These are phyloP conservation scores for Parnassius apollo DNA, from an alignment of 2,888 invertebrate genomes.

Conservation along the genomic window DNA sequence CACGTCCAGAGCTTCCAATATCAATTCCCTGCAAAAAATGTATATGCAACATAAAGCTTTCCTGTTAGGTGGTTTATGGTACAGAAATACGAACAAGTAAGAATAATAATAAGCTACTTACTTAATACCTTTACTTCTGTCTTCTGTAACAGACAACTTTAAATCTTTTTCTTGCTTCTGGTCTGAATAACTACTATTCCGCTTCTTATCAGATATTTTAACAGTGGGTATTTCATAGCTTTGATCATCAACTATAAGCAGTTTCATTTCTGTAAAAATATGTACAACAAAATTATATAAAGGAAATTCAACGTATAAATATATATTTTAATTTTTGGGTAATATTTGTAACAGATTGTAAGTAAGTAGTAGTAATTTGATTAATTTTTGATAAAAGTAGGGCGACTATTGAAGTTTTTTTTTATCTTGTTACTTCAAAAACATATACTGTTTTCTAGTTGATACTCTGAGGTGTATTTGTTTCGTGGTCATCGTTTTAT, in stretches of 20 bases:
- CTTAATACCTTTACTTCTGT: constrained; percentile 17
- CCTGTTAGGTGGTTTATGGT: too few species aligned
- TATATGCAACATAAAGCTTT: neutral
- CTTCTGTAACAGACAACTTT: constrained; percentile 2
- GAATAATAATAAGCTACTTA: neutral
- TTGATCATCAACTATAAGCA: constrained; percentile 37
- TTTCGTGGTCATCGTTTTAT: too few species aligned
- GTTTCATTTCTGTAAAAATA: constrained; percentile 40
- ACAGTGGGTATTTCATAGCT: constrained; percentile 33
- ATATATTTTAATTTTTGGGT: too few species aligned
- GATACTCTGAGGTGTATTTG: too few species aligned
- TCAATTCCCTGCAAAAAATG: constrained; percentile 40
- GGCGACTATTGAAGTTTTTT: too few species aligned
- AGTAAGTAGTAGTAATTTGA: too few species aligned
- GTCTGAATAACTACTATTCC: constrained; percentile 8
- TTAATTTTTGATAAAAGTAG: too few species aligned
- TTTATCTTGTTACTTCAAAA: too few species aligned
- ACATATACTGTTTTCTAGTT: too few species aligned
- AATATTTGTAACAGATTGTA: too few species aligned
- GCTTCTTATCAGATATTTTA: constrained; percentile 40
- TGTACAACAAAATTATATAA: neutral
- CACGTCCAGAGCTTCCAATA: constrained; percentile 71
- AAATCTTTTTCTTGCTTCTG: constrained; percentile 20
- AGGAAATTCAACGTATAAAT: too few species aligned
- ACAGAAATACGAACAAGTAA: neutral